These are phyloP conservation scores for Epinotia demarniana DNA, from an alignment of 2,888 invertebrate species.

Conservation along the genomic window DNA sequence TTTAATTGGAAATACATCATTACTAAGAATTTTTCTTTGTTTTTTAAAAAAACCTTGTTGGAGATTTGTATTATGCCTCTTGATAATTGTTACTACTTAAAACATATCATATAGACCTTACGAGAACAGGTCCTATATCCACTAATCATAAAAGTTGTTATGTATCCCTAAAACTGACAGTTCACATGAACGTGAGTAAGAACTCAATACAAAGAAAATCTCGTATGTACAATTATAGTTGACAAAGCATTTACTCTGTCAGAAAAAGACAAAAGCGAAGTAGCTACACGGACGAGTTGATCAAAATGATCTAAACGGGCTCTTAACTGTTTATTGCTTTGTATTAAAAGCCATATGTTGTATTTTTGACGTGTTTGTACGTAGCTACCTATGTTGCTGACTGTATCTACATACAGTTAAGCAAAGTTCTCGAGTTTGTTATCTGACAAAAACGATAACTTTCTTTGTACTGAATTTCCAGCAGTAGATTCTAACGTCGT, in stretches of 20 bases:
- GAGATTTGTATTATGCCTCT: slow-evolving; percentile 66
- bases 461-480: not conserved
- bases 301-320: too few species aligned
- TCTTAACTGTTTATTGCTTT: too few species aligned
- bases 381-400: too few species aligned
- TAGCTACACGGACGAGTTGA: too few species aligned
- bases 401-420: too few species aligned
- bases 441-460: not conserved
- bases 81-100: slow-evolving; percentile 71
- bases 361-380: too few species aligned
- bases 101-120: slow-evolving; percentile 49
- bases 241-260: too few species aligned
- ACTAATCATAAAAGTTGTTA: slow-evolving; percentile 72
- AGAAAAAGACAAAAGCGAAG: too few species aligned
- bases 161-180: slow-evolving; percentile 69
- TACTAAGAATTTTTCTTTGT: not conserved
- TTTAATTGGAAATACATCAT: slow-evolving; percentile 10
- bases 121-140: slow-evolving; percentile 63
- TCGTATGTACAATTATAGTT: not conserved
- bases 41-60: slow-evolving; percentile 33
- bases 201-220: not conserved
- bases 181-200: slow-evolving; percentile 17
- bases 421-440: too few species aligned
- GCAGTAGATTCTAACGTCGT: not conserved
- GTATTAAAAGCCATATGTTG: too few species aligned